A percentile compares a stretch with the other conserved stretches of the same genome.
These are phyloP conservation scores for Leucophenga montana DNA, from an alignment of 2,888 invertebrate genomes.

Conservation along the genomic window DNA sequence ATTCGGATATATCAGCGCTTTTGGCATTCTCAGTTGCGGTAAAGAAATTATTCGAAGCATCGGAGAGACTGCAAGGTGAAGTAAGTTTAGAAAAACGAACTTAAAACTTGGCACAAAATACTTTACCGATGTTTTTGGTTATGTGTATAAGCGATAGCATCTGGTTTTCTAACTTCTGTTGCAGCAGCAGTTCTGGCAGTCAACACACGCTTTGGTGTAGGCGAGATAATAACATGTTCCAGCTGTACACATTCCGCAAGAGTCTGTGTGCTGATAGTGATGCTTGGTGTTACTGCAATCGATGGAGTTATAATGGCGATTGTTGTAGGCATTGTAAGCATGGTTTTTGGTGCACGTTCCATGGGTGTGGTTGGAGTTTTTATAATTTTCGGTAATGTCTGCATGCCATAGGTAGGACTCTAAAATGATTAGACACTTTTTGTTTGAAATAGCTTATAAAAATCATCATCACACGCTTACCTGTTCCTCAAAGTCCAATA, in stretches of 20 bases:
- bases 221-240: constrained; percentile 43
- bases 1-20: constrained; percentile 86
- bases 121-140: constrained; percentile 56
- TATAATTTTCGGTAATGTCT: constrained; percentile 57
- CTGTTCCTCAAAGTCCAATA: constrained; percentile 82
- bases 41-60: constrained; percentile 49
- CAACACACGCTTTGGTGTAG: constrained; percentile 50
- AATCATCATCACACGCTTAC: too few relatives aligned
- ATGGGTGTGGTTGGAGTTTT: constrained; percentile 56
- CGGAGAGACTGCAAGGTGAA: constrained; percentile 49
- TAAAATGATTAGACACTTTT: constrained; percentile 29
- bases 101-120: not conserved
- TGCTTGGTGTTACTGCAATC: constrained; percentile 76
- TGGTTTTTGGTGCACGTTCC: constrained; percentile 43
- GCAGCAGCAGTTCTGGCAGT: constrained; percentile 36
- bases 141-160: constrained; percentile 44
- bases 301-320: constrained; percentile 71
- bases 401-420: constrained; percentile 67
- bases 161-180: constrained; percentile 53
- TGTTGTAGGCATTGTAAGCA: constrained; percentile 41
- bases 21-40: constrained; percentile 69
- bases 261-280: constrained; percentile 32
- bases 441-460: too few relatives aligned
- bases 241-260: constrained; percentile 15
- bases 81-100: too few relatives aligned